Base-by-base conservation (phyloP, 1,140 invertebrate species). In the Scaptomyza pallida region DNA sequence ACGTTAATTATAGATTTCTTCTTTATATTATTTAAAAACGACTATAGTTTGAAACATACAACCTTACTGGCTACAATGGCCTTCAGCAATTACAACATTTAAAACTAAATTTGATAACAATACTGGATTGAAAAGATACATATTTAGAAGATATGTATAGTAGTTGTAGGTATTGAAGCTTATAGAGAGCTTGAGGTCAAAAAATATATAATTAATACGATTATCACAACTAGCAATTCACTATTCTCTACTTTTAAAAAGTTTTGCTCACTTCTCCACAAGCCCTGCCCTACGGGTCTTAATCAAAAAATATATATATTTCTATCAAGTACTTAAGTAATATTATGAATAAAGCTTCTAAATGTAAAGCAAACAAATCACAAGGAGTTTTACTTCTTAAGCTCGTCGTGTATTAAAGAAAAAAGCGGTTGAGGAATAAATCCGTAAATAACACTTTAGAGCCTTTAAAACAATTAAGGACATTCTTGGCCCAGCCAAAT, bases 121-220 rank as follows among this genome's bases (percentile, higher is more conserved):
- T 77, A 77, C 75, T 77, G 74, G n/a, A 44, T 37, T 37, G 3
- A 37, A n/a, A 26, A 57, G 16, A 40, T 44, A 17, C 13, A 30
- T 26, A 16, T 4, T 50, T 3, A 17, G 9, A 30, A 30, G 26
- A 9, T 30, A 30, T 30, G 26, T 30, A 8, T 6, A n/a, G n/a
- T n/a, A n/a, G n/a, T n/a, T n/a, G 26, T 30, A 3, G 3, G 10
- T 15, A 43, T 37, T n/a, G 16, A 26, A 6, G 21, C 10, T 30
- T 30, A 44, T 17, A 76, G 75, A 78, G 68, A 69, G 73, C 70
- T 17, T 68, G 33, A 30, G 37, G 12, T 21, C 30, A 47, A 41
- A 62, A 33, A 68, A 60, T 41, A 64, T 41, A 64, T 51, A 1
- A 37, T 13, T 35, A 37, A 23, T 16, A 26, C 40, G 13, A 55